A percentile compares a stretch with the other conserved stretches of the same genome.
phyloP scores from a whole-genome alignment of 2,797 vertebrate genomes.

The Malurus leucopterus region DNA sequence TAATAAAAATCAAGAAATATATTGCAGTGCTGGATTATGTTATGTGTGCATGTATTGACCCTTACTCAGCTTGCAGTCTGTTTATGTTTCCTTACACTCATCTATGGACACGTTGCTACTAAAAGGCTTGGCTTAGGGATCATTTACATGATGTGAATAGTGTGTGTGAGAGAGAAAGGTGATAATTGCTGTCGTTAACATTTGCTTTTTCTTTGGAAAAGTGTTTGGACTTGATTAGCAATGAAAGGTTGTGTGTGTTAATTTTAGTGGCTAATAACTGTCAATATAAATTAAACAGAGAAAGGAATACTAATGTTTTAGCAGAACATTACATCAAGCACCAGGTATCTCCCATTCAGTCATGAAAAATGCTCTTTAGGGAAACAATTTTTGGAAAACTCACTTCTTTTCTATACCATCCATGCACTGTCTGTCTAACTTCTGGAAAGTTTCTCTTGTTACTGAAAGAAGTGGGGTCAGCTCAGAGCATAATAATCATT shows the following conservation, averaged over 20 bases:
- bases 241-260: neutral
- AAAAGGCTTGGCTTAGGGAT: neutral
- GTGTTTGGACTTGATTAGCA: neutral
- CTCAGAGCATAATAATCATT: neutral
- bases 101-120: neutral
- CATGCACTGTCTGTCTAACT: neutral
- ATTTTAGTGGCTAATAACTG: neutral
- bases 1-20: neutral
- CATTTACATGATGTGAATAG: neutral
- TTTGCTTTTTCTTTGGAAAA: neutral
- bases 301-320: neutral
- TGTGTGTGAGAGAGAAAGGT: neutral
- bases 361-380: neutral
- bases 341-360: neutral
- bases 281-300: neutral
- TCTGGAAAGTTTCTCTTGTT: neutral
- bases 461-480: neutral
- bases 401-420: neutral
- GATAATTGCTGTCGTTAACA: neutral
- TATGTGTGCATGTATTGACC: neutral
- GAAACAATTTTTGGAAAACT: neutral
- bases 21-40: neutral
- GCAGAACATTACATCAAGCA: neutral
- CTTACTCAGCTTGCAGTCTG: neutral
- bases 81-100: neutral